Conservation (phyloP, 1,140 invertebrate species). For the Harpegnathos saltator region DNA sequence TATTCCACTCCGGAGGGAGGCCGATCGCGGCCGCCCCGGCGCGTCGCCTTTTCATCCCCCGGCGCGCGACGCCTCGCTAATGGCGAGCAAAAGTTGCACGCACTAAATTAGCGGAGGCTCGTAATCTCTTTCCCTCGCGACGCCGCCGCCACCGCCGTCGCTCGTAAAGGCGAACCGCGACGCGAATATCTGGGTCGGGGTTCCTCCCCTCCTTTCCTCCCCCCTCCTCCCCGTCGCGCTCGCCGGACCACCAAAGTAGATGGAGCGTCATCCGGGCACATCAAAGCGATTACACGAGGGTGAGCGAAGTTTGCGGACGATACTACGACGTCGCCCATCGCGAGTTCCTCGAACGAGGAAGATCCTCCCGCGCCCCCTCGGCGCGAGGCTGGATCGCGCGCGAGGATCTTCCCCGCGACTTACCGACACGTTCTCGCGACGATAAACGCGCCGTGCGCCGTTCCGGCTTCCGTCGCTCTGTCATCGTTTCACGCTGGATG, state of each 20-base stretch:
- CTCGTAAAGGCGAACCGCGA: slow-evolving; percentile 56
- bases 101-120: slow-evolving; percentile 57
- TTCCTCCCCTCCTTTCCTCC: background rate
- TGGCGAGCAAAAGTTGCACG: slow-evolving; percentile 71
- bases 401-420: slow-evolving; percentile 1
- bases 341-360: too few relatives aligned
- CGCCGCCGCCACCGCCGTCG: slow-evolving; percentile 24
- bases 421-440: slow-evolving; percentile 1
- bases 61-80: slow-evolving; percentile 75
- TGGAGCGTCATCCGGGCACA: background rate
- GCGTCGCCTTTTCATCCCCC: slow-evolving; percentile 64
- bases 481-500: slow-evolving; percentile 23
- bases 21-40: slow-evolving; percentile 29
- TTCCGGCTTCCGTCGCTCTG: slow-evolving; percentile 33
- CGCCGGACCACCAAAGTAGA: slow-evolving; percentile 57
- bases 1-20: slow-evolving; percentile 66
- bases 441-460: background rate
- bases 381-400: background rate
- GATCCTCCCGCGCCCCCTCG: too few relatives aligned
- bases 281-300: background rate
- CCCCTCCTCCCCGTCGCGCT: background rate
- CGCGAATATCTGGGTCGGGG: slow-evolving; percentile 15
- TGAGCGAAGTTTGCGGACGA: background rate
- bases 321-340: too few relatives aligned
- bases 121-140: slow-evolving; percentile 67